Conservation (phyloP, 2,113 vertebrate species). For the Todiramphus chloris region DNA sequence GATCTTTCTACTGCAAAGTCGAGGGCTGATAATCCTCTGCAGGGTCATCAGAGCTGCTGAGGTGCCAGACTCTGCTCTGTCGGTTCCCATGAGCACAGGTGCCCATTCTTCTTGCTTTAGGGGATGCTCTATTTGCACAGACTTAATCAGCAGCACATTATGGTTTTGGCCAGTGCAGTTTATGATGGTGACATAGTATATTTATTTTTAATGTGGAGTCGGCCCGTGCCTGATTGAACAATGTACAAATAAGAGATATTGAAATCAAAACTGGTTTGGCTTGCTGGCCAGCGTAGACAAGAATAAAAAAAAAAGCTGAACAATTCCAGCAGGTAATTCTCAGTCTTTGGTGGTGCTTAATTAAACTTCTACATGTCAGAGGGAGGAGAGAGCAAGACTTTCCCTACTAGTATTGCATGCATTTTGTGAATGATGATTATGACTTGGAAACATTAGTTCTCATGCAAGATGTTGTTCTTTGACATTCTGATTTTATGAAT, state of each 20-base stretch:
- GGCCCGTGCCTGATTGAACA: not conserved
- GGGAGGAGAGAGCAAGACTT: not conserved
- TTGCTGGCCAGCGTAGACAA: conserved; percentile 26
- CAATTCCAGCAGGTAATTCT: conserved; percentile 13
- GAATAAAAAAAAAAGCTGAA: conserved; percentile 7
- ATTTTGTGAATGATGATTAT: not conserved
- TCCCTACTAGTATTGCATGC: not conserved
- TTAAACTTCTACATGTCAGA: not conserved
- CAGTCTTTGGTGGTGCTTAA: not conserved
- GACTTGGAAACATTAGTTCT: conserved; percentile 47
- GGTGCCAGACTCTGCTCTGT: not conserved
- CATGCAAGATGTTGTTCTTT: conserved; percentile 57
- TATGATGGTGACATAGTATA: conserved; percentile 20
- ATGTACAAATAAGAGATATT: conserved; percentile 24
- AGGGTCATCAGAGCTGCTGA: not conserved
- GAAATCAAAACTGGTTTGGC: conserved; percentile 63
- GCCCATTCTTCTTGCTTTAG: not conserved
- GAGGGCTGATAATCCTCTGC: not conserved
- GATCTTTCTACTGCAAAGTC: not conserved
- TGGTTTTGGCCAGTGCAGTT: conserved; percentile 1
- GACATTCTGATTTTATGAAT: conserved; percentile 53
- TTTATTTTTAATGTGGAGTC: conserved; percentile 19
- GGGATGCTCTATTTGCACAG: conserved; percentile 16
- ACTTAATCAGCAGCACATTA: not conserved
- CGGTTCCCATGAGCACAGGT: not conserved